Percentiles rank a stretch among this genome's conserved stretches.
phyloP scores from a whole-genome alignment of 2,888 invertebrate species.

The Smittia aterrima region DNA sequence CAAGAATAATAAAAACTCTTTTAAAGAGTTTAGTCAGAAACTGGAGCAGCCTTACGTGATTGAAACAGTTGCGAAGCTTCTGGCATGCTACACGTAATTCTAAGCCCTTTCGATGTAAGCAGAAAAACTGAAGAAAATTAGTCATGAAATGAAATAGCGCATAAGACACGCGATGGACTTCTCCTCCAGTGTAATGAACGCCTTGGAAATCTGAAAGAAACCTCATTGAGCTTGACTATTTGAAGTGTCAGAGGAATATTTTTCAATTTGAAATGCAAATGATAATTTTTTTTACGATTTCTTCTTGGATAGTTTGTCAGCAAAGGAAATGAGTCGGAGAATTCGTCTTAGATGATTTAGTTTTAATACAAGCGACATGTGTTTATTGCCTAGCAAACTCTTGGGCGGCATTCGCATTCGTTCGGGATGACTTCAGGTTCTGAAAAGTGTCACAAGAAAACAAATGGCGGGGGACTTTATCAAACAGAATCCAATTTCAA shows the following conservation, averaged over 20 bases:
- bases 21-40: constrained; percentile 13
- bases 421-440: constrained; percentile 31
- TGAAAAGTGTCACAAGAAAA: constrained; percentile 40
- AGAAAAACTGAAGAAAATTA: constrained; percentile 20
- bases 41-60: constrained; percentile 27
- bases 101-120: constrained; percentile 19
- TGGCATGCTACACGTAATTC: neutral
- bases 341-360: constrained; percentile 29
- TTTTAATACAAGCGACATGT: neutral
- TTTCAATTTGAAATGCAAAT: constrained; percentile 39
- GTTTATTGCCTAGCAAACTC: neutral
- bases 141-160: constrained; percentile 36
- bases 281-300: constrained; percentile 17
- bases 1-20: neutral
- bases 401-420: neutral
- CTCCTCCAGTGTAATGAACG: neutral
- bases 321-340: constrained; percentile 7
- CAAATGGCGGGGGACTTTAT: neutral
- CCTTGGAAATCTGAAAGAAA: no score
- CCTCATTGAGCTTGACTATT: neutral
- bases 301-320: neutral
- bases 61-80: neutral
- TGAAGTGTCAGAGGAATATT: constrained; percentile 10
- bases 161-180: constrained; percentile 36
- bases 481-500: constrained; percentile 14